Evolutionary conservation across 2,797 vertebrate genomes (phyloP).

Genomic region (Ctenopoma multispine): DNA sequence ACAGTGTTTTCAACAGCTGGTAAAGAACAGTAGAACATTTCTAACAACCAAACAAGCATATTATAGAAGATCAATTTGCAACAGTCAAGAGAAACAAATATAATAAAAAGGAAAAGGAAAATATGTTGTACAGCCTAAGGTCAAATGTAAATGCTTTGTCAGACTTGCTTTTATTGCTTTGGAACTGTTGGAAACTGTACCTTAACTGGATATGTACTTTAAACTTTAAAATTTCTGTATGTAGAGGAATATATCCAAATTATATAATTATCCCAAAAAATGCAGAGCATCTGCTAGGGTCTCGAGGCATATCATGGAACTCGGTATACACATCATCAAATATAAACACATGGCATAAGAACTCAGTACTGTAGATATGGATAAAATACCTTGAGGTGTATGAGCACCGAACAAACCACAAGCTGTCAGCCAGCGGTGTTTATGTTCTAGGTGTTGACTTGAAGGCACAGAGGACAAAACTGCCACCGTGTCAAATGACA

Average conservation of each 20-base stretch:
- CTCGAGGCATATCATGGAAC: slow-evolving; percentile 3
- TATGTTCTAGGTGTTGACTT: slow-evolving; percentile 28
- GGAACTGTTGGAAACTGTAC: not conserved
- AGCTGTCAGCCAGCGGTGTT: slow-evolving; percentile 22
- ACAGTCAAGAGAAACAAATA: not conserved
- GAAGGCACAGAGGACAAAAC: slow-evolving; percentile 17
- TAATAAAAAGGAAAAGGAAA: not conserved
- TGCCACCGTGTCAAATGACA: slow-evolving; percentile 23
- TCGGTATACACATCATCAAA: slow-evolving; percentile 39
- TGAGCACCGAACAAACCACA: not conserved
- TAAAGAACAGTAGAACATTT: slow-evolving; percentile 5
- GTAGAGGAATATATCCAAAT: slow-evolving; percentile 9
- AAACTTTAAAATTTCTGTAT: slow-evolving; percentile 4
- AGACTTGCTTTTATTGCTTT: not conserved
- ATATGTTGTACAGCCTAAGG: not conserved
- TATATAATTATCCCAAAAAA: slow-evolving; percentile 8
- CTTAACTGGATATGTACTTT: slow-evolving; percentile 5
- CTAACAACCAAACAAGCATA: slow-evolving; percentile 1
- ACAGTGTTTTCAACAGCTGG: slow-evolving; percentile 15
- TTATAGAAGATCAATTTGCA: slow-evolving; percentile 19
- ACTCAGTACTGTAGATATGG: slow-evolving; percentile 16
- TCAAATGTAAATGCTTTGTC: not conserved
- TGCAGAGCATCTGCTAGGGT: not conserved
- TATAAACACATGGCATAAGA: slow-evolving; percentile 31
- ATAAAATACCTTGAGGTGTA: slow-evolving; percentile 31